Evolutionary conservation across 1,140 invertebrate genomes (phyloP).

Genomic region (Oryctes rhinoceros): DNA sequence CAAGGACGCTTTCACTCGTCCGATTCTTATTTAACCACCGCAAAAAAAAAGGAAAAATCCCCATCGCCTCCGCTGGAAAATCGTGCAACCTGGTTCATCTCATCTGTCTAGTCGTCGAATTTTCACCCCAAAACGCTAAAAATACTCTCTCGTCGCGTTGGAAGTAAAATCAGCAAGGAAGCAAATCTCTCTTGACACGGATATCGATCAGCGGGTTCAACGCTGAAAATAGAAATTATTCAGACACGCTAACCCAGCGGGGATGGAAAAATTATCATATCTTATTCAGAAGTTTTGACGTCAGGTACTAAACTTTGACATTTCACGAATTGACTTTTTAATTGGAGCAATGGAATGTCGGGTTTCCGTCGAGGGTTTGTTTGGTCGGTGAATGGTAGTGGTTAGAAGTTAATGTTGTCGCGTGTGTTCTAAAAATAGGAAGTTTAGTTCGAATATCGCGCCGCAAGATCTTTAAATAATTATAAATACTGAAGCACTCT

Average conservation of each 20-base stretch:
- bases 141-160: not conserved
- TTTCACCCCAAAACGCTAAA: conserved; percentile 2
- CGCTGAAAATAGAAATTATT: not conserved
- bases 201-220: not conserved
- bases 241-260: not conserved
- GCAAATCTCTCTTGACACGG: not conserved
- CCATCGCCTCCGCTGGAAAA: no score
- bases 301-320: conserved; percentile 1
- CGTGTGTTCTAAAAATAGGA: no score
- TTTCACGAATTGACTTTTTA: not conserved
- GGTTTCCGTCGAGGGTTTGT: not conserved
- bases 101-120: not conserved
- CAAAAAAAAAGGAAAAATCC: no score
- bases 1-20: no score
- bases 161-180: not conserved
- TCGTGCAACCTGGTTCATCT: no score
- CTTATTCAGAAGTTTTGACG: not conserved
- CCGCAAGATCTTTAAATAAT: no score
- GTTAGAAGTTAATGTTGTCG: no score
- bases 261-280: not conserved
- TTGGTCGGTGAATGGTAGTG: no score
- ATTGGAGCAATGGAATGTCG: not conserved
- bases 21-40: no score
- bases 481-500: no score
- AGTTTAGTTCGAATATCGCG: no score